phyloP scores from a whole-genome alignment of 2,888 invertebrate species.

The Aquatica leii region DNA sequence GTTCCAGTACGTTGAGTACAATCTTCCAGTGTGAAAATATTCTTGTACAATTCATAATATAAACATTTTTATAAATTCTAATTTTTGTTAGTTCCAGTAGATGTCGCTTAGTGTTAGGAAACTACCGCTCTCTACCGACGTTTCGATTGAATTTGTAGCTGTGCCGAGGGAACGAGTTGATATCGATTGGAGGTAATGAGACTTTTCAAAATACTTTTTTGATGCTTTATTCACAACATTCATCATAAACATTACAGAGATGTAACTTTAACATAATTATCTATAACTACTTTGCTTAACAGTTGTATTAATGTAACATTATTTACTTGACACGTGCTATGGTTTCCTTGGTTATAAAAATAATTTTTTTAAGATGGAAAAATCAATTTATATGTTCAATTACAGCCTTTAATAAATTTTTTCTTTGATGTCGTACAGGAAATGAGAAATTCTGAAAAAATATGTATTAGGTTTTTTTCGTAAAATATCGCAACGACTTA shows the following conservation, averaged over 20 bases:
- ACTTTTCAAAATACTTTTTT: conserved; percentile 11
- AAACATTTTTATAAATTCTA: too few relatives aligned
- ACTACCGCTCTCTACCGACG: too few relatives aligned
- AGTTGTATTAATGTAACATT: background rate
- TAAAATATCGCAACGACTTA: conserved; percentile 20
- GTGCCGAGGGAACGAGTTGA: too few relatives aligned
- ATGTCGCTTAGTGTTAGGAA: too few relatives aligned
- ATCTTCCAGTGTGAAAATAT: conserved; percentile 4
- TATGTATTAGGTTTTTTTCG: background rate
- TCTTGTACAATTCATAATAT: background rate
- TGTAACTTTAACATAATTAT: conserved; percentile 6
- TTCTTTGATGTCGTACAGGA: conserved; percentile 23
- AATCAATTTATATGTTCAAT: conserved; percentile 6
- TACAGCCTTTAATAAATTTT: conserved; percentile 30
- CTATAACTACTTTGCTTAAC: background rate
- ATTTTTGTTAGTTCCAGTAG: background rate
- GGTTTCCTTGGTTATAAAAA: conserved; percentile 14
- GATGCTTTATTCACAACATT: conserved; percentile 36
- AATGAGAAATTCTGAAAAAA: conserved; percentile 20
- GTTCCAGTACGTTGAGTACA: background rate
- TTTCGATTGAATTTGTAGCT: too few relatives aligned
- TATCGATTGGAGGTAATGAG: too few relatives aligned
- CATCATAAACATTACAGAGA: conserved; percentile 5
- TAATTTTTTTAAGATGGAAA: background rate
- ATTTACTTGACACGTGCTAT: background rate